Base-by-base conservation (phyloP, 2,113 vertebrate genomes). In the Catharus minimus region DNA sequence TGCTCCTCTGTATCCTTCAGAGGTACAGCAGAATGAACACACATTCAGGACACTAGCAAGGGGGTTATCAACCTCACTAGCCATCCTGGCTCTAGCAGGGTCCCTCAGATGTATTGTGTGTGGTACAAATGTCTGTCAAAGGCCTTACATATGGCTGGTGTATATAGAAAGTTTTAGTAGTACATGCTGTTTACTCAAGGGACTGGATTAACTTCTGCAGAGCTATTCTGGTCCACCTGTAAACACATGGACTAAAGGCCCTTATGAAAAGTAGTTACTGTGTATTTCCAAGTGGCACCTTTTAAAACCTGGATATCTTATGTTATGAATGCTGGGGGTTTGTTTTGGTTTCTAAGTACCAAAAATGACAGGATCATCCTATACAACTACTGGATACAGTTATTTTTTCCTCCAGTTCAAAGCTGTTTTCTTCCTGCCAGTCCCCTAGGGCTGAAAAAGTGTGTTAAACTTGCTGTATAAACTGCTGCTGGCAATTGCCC, bases 151-250 rank as follows among this genome's bases (percentile, higher is more conserved):
- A 73, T 5, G 13, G 49, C 10, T 55, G 41, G 82, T 94, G 95
- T 93, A 91, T 81, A 88, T 10, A 89, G 86, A 88, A 75, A 66
- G 79, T 65, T 91, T 93, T 73, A 75, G 87, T 66, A 85, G 47
- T 28, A 80, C 62, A 39, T 76, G 55, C 38, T 92, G 82, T 96
- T 96, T 95, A 89, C 53, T 90, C 69, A 84, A 82, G 33, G 46
- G 73, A 89, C 89, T 76, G 60, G 55, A 56, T 67, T 90, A 90
- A 94, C 57, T 92, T 95, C 90, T 82, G 88, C 56, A 82, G 94
- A 92, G 92, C 75, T 81, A 89, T 91, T 95, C 92, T 90, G 86
- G 93, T 87, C 82, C 79, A 93, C 91, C 89, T 86, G 57, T 92
- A 96, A 96, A 93, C 67, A 95, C 61, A 67, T 7, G 36, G 38